These are phyloP conservation scores for Heliconius nattereri DNA, from an alignment of 1,140 invertebrate species.

Conservation along the genomic window DNA sequence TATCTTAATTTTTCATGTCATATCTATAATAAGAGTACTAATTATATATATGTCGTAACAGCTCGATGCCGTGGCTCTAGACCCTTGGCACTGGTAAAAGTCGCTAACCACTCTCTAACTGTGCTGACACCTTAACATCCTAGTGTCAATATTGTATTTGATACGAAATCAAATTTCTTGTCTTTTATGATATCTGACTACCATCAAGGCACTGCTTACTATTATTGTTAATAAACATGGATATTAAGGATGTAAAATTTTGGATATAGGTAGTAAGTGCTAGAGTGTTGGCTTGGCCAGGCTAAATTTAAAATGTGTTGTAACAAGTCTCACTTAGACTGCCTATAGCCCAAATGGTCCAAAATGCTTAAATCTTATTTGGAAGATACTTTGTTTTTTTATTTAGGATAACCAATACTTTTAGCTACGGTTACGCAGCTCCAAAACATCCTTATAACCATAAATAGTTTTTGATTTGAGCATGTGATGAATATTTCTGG, in stretches of 20 bases:
- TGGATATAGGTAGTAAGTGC: no score
- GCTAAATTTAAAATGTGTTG: no score
- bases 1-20: neutral
- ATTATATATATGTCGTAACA: conserved; percentile 27
- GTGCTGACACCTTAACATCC: conserved; percentile 47
- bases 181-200: conserved; percentile 46
- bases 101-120: conserved; percentile 62
- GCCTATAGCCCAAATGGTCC: no score
- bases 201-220: conserved; percentile 44
- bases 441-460: conserved; percentile 7
- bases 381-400: no score
- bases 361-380: no score
- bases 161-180: conserved; percentile 31
- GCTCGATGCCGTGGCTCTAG: conserved; percentile 27
- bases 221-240: neutral
- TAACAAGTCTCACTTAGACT: no score
- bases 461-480: conserved; percentile 35
- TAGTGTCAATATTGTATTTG: conserved; percentile 39
- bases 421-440: no score
- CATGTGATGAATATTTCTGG: conserved; percentile 25
- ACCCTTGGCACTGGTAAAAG: conserved; percentile 57
- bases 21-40: neutral
- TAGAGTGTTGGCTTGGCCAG: no score
- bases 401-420: no score
- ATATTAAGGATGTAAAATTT: no score